These are phyloP conservation scores for Anthrax anthrax DNA, from an alignment of 2,888 invertebrate genomes.

Conservation along the genomic window DNA sequence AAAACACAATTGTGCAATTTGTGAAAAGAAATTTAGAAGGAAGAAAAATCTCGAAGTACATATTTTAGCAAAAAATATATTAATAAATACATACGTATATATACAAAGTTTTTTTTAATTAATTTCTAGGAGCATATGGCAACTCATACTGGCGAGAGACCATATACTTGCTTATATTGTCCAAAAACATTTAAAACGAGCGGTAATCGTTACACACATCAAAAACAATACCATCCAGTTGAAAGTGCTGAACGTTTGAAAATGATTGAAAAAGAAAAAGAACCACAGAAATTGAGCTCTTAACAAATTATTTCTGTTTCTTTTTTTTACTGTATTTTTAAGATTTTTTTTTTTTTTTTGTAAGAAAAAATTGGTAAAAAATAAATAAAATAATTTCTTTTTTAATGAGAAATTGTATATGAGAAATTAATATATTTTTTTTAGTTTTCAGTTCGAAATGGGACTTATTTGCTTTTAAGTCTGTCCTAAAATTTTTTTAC, in stretches of 20 bases:
- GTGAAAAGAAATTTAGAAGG: conserved; percentile 17
- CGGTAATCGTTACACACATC: conserved; percentile 32
- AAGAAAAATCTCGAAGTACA: no score
- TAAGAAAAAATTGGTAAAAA: no score
- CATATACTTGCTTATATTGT: conserved; percentile 31
- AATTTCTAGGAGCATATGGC: conserved; percentile 32
- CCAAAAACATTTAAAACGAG: conserved; percentile 32
- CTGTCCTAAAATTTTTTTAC: no score
- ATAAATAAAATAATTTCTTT: no score
- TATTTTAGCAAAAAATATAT: conserved; percentile 11
- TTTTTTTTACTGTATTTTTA: no score
- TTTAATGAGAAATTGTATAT: no score
- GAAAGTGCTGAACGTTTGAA: conserved; percentile 24
- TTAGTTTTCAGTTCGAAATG: no score
- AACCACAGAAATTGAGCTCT: no score
- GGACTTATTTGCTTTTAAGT: no score
- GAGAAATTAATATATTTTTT: no score
- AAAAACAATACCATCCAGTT: conserved; percentile 28
- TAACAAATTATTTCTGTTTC: no score
- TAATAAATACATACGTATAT: conserved; percentile 4
- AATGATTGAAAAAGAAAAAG: conserved; percentile 14
- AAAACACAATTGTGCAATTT: conserved; percentile 14
- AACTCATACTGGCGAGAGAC: conserved; percentile 29
- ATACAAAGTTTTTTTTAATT: neutral
- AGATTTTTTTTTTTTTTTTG: no score